These are phyloP conservation scores for Marmota flaviventris DNA, from an alignment of 2,113 vertebrate genomes.

Conservation along the genomic window DNA sequence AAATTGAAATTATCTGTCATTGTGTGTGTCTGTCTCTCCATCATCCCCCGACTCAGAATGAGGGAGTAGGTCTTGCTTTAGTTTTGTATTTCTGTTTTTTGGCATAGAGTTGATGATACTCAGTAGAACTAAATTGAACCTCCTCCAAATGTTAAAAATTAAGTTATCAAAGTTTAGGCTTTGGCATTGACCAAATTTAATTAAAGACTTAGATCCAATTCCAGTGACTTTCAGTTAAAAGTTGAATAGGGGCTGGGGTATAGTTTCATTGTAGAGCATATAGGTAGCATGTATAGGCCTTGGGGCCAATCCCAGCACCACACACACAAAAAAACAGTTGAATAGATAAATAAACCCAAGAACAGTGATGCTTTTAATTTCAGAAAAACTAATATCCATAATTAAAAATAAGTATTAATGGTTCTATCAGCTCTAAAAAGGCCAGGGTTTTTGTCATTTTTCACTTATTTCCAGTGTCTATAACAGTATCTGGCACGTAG, in stretches of 20 bases:
- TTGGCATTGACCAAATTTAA: constrained; percentile 11
- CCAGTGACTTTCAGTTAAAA: not conserved
- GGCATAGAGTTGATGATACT: not conserved
- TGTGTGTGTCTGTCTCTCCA: not conserved
- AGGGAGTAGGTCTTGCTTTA: not conserved
- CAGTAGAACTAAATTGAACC: not conserved
- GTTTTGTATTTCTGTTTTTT: not conserved
- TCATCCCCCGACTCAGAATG: not conserved
- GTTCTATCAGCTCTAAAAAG: not conserved
- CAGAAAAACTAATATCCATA: not conserved
- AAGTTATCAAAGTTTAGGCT: not conserved
- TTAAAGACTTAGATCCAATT: not conserved
- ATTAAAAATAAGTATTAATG: not conserved
- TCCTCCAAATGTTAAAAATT: not conserved
- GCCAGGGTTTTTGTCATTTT: not conserved
- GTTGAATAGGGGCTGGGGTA: not conserved
- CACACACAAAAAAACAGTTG: not conserved
- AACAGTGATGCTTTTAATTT: constrained; percentile 32
- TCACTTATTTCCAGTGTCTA: not conserved
- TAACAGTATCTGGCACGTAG: not conserved
- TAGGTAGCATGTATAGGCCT: not conserved
- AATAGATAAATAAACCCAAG: not conserved
- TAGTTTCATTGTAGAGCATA: not conserved
- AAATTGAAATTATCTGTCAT: not conserved
- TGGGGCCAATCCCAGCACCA: not conserved